These are phyloP conservation scores for Epinephelus cyanopodus DNA, from an alignment of 2,113 vertebrate genomes.

Conservation along the genomic window DNA sequence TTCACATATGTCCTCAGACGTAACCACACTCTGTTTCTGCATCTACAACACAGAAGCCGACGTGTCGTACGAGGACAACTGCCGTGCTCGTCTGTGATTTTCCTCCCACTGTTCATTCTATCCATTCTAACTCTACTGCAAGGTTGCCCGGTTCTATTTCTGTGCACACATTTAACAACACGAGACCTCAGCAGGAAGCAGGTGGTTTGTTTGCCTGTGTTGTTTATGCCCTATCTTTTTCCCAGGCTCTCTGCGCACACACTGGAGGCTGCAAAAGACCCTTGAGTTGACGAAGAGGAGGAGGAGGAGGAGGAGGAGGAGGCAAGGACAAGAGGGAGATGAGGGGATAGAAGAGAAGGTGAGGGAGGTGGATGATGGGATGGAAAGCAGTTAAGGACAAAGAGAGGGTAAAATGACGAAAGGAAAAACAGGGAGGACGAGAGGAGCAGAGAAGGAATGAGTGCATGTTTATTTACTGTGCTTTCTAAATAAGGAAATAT, in stretches of 20 bases:
- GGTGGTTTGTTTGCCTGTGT: slow-evolving; percentile 75
- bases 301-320: neutral
- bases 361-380: slow-evolving; percentile 13
- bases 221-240: slow-evolving; percentile 77
- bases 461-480: slow-evolving; percentile 72
- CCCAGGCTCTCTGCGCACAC: slow-evolving; percentile 49
- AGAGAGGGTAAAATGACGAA: neutral
- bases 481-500: slow-evolving; percentile 68
- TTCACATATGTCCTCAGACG: neutral
- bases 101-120: slow-evolving; percentile 42
- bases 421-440: slow-evolving; percentile 21
- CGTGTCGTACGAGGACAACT: neutral
- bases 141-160: slow-evolving; percentile 71
- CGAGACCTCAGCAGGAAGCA: slow-evolving; percentile 79
- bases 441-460: slow-evolving; percentile 59
- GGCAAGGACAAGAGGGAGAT: neutral
- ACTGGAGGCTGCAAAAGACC: slow-evolving; percentile 31
- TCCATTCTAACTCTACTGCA: slow-evolving; percentile 56
- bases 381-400: slow-evolving; percentile 20
- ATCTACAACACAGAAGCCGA: neutral
- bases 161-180: slow-evolving; percentile 72
- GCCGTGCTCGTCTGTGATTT: slow-evolving; percentile 32
- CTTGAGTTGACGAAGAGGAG: slow-evolving; percentile 30
- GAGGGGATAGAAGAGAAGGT: slow-evolving; percentile 13
- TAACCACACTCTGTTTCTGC: neutral